Evolutionary conservation across 1,140 invertebrate species (phyloP).

Genomic region (Globodera ellingtonae): DNA sequence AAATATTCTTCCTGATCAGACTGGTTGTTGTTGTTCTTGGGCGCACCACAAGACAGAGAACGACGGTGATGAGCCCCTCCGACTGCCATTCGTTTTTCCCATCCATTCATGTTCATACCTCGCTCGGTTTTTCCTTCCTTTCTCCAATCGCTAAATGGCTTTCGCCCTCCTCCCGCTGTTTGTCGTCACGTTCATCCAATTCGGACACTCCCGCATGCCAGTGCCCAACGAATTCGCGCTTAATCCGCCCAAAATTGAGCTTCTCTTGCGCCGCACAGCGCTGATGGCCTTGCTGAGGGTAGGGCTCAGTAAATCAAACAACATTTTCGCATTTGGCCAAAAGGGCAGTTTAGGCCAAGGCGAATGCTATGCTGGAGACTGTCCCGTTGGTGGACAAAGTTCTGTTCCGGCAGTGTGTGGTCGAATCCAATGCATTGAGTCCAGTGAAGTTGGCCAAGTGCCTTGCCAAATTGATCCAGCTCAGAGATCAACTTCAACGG

Average conservation of each 20-base stretch:
- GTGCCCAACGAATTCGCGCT: neutral
- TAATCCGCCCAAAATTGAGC: slow-evolving; percentile 6
- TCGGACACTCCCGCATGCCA: neutral
- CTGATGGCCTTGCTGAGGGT: slow-evolving; percentile 11
- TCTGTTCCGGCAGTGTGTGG: slow-evolving; percentile 21
- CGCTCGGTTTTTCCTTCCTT: too few species aligned
- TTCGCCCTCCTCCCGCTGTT: neutral
- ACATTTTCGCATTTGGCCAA: neutral
- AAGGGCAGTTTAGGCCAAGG: slow-evolving; percentile 1
- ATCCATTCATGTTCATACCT: too few species aligned
- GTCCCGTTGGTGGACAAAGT: slow-evolving; percentile 12
- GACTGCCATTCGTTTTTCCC: too few species aligned
- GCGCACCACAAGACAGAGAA: too few species aligned
- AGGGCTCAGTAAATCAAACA: too few species aligned
- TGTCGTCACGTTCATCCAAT: neutral
- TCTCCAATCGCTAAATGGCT: neutral
- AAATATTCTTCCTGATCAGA: too few species aligned
- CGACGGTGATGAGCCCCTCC: too few species aligned
- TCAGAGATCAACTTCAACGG: neutral
- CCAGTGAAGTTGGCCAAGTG: slow-evolving; percentile 22
- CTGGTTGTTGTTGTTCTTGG: too few species aligned
- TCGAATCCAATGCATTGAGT: neutral
- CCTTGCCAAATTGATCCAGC: slow-evolving; percentile 14
- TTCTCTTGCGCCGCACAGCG: slow-evolving; percentile 13
- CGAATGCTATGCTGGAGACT: neutral